Base-by-base conservation (phyloP, 2,797 vertebrate genomes). In the Peromyscus aztecus region DNA sequence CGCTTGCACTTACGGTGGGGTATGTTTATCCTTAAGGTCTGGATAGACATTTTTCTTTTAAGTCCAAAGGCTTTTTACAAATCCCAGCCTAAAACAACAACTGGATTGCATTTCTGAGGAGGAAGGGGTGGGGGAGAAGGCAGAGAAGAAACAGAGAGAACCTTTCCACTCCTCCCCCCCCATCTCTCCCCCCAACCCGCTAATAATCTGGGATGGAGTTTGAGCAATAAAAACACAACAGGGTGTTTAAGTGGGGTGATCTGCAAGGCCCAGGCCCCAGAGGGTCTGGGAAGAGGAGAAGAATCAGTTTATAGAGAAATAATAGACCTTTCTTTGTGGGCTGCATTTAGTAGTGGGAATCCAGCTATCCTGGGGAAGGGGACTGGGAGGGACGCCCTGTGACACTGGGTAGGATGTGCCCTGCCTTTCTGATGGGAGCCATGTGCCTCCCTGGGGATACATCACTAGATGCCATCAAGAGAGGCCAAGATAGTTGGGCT, bases 61-160 rank as follows among this genome's bases (percentile, higher is more conserved):
- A 95, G 92, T 97, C 94, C 97, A 91, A 94, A 97, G 80, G 91
- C 94, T 83, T 94, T 96, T 90, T 94, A 84, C 55, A 93, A 91
- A 95, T 46, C 78, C 40, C 82, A 81, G 94, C 95, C 92, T 97
- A 89, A 96, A 97, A 97, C 92, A 97, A 97, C 94, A 97, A 94
- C 88, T 40, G 86, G 96, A 46, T 87, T 93, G 88, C 63, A 75
- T 96, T 96, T 97, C 90, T 92, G 65, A 40, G 37, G 61, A 83
- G 76, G 61, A 34, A 83, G 52, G 88, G 71, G 24, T 6, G 1
- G 91, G n/a, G 40, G 76, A 57, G 75, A 31, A 80, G 61, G n/a
- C 29, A 57, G 63, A 95, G 65, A 43, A 80, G 86, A 87, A 91
- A 90, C 27, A 46, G 34, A 46, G 89, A 59, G 43, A 76, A 29